These are phyloP conservation scores for Vanessa cardui DNA, from an alignment of 2,888 invertebrate species.

Conservation along the genomic window DNA sequence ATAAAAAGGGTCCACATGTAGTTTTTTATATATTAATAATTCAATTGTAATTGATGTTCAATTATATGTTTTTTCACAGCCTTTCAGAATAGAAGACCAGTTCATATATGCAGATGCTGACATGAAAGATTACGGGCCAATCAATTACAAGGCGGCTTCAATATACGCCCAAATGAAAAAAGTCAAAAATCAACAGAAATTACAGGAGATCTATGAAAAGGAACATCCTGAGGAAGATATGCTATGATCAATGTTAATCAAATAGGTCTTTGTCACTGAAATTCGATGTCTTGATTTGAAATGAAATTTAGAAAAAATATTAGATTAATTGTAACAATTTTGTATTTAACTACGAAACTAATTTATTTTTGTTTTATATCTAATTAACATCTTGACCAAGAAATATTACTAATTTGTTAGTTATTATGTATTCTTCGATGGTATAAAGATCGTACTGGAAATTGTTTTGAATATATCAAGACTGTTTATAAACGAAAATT, in stretches of 20 bases:
- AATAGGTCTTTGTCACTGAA: too few species aligned
- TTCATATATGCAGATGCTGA: constrained; percentile 95
- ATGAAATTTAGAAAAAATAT: background rate
- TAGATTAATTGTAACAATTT: background rate
- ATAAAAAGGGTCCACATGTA: background rate
- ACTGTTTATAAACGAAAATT: constrained; percentile 27
- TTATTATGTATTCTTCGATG: too few species aligned
- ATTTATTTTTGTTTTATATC: too few species aligned
- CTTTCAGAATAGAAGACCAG: constrained; percentile 90
- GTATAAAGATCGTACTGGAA: background rate
- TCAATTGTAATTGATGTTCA: too few species aligned
- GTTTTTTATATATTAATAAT: constrained; percentile 1
- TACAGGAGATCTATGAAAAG: constrained; percentile 74
- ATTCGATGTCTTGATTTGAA: background rate
- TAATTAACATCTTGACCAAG: too few species aligned
- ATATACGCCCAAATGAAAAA: constrained; percentile 90
- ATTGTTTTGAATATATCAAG: constrained; percentile 12
- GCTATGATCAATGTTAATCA: too few species aligned
- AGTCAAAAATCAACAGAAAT: constrained; percentile 79
- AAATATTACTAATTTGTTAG: too few species aligned
- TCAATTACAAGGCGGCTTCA: constrained; percentile 95
- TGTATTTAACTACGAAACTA: too few species aligned
- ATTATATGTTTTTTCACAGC: constrained; percentile 77
- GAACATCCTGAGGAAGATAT: constrained; percentile 67
- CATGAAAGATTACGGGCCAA: constrained; percentile 94